A percentile compares a stretch with the other conserved stretches of the same genome.
These are phyloP conservation scores for Atrichornis clamosus DNA, from an alignment of 2,113 vertebrate genomes.

Conservation along the genomic window DNA sequence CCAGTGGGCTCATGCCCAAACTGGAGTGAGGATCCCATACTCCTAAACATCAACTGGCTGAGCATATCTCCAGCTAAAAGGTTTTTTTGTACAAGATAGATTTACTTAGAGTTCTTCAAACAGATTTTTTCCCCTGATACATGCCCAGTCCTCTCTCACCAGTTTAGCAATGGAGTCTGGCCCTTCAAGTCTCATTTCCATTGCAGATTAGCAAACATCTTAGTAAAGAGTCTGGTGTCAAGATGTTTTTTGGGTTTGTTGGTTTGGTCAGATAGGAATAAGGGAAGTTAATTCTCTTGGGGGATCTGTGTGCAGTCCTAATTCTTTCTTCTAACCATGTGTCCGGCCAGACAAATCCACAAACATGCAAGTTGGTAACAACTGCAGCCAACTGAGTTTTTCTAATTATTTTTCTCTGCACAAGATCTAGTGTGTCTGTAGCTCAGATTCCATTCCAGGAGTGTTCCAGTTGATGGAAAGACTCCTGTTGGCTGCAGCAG, in stretches of 20 bases:
- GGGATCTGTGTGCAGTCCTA: slow-evolving; percentile 1
- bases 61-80: background rate
- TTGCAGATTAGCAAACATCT: background rate
- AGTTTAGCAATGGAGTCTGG: background rate
- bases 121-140: background rate
- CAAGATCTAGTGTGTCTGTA: background rate
- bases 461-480: background rate
- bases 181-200: background rate
- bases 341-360: slow-evolving; percentile 33
- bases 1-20: background rate
- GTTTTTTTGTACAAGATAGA: background rate
- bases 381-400: slow-evolving; percentile 40
- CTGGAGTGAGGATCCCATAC: background rate
- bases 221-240: slow-evolving; percentile 9
- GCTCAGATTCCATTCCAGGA: background rate
- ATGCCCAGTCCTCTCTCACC: background rate
- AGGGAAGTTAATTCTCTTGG: slow-evolving; percentile 21
- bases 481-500: background rate
- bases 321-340: slow-evolving; percentile 29
- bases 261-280: slow-evolving; percentile 26
- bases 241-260: slow-evolving; percentile 16
- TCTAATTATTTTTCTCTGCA: slow-evolving; percentile 2
- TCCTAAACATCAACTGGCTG: background rate
- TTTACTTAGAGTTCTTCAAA: background rate
- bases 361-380: slow-evolving; percentile 24